Base-by-base conservation (phyloP, 2,797 vertebrate genomes). In the Ibycter americanus region DNA sequence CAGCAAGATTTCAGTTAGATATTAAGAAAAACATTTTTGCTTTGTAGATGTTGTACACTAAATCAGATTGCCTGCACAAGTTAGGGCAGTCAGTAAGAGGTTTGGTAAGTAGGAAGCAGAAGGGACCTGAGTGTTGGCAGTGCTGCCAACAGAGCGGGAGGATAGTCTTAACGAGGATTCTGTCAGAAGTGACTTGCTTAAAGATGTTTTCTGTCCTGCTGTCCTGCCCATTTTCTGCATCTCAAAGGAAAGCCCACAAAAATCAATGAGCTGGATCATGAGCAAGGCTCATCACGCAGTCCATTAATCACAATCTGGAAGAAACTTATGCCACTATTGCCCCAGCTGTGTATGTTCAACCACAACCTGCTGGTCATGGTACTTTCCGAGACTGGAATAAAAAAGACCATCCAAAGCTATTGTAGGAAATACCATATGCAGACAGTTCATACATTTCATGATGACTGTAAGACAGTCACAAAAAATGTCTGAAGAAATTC, bases 71-170 rank as follows among this genome's bases (percentile, higher is more conserved):
- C 12, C 31, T 47, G 42, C 8, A 25, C 38, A 40, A 36, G 6
- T 44, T 70, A 51, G 4, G 11, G 20, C 11, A 83, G 27, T 15
- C 31, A 42, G 25, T 22, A 85, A 76, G 27, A 65, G 9, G 8
- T 58, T 72, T 49, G 44, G 8, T 54, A 62, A 76, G 32, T 4
- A 82, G 66, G 46, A 92, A 89, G 31, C 27, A 52, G 63, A 71
- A 70, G 20, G 22, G 8, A 7, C 19, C 34, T 13, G 20, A 62
- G 11, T 4, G 3, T 42, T 77, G 32, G 21, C 0, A 0, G 17
- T 70, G 34, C 5, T 47, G 31, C 15, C n/a, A 63, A 2, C 34
- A 71, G 17, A 9, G 22, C 52, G 31, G 19, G 47, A 83, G 11
- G 25, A 70, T 44, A 61, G 27, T 36, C 8, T 49, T 70, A 17